Evolutionary conservation across 2,888 invertebrate species (phyloP), one percentile per base, ranked within the genome.

Genomic region (Strigamia transsilvanica): DNA sequence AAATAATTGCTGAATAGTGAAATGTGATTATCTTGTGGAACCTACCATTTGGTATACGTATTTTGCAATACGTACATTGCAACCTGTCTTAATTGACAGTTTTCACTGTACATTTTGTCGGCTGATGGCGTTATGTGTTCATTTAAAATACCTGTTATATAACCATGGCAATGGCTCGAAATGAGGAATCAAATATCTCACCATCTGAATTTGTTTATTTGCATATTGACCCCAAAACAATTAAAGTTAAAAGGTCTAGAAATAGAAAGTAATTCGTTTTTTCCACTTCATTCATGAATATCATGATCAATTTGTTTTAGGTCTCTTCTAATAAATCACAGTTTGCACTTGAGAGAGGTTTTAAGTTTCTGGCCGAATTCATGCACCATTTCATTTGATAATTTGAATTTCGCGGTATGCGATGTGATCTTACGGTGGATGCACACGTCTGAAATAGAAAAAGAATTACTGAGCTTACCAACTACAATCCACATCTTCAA

Each of bases 151-250:
- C 7, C 34, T 34, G 46, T 46, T 46, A 12, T 46, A 3, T 6
- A 15, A 10, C 2, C 15, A 6, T 10, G 5, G 15, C 41, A 12
- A 41, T 41, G 41, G 3, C 12, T 46, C 46, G 12, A 46, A 46
- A 46, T 46, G 46, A 46, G 46, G 15, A 10, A 46, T 13, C 46
- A 15, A 46, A 46, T 15, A 13, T 10, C 2, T 2, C 4, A 46
- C 46, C 46, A 2, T 46, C 61, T 61, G 61, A 61, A 18, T 61
- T 61, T 18, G n/a, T 61, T 10, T 61, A 61, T n/a, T 61, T 61
- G 23, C 61, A 21, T 61, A 18, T 61, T 10, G 61, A 61, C 18
- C 5, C 6, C 61, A 61, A 61, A 18, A 61, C 61, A 21, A 21
- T 61, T 23, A 61, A 61, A 61, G 18, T 61, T 5, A 18, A 21